Base-by-base conservation (phyloP, 1,140 invertebrate species). In the Procambarus clarkii region DNA sequence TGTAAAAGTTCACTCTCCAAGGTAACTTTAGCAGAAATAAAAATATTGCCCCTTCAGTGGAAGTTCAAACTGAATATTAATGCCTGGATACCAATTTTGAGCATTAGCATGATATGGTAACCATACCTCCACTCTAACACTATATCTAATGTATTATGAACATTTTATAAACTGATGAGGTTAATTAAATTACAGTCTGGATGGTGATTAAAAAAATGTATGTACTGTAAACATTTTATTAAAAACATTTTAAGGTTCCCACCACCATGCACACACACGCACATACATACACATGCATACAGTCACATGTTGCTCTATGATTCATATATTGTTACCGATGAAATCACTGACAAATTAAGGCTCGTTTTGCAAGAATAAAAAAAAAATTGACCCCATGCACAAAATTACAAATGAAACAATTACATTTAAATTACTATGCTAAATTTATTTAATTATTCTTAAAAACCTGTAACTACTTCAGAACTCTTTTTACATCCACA, bases 171-270 rank as follows among this genome's bases (percentile, higher is more conserved):
- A n/a, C n/a, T n/a, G n/a, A n/a, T n/a, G n/a, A n/a, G n/a, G n/a
- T n/a, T n/a, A n/a, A n/a, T n/a, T n/a, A n/a, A n/a, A n/a, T n/a
- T n/a, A n/a, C n/a, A n/a, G n/a, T n/a, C n/a, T n/a, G n/a, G 54
- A 58, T 58, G 60, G 18, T 64, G 60, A 64, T 3, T 3, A 13
- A 64, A 64, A 64, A 64, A 64, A 13, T 64, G n/a, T n/a, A 9
- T 64, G 60, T 64, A 64, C 8, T 64, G 5, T 18, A 86, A 86
- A 86, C 74, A 76, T 76, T 86, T 86, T 86, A 86, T 86, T 86
- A 86, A 86, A 86, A 86, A 86, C 84, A 76, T 86, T 86, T 69
- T 48, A 86, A 86, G 69, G 84, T 86, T 86, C 84, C 84, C 84
- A 76, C 77, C 84, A 86, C 84, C 84, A 76, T 86, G 74, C 84